These are phyloP conservation scores for Atherix ibis DNA, from an alignment of 2,888 invertebrate species.

Conservation along the genomic window DNA sequence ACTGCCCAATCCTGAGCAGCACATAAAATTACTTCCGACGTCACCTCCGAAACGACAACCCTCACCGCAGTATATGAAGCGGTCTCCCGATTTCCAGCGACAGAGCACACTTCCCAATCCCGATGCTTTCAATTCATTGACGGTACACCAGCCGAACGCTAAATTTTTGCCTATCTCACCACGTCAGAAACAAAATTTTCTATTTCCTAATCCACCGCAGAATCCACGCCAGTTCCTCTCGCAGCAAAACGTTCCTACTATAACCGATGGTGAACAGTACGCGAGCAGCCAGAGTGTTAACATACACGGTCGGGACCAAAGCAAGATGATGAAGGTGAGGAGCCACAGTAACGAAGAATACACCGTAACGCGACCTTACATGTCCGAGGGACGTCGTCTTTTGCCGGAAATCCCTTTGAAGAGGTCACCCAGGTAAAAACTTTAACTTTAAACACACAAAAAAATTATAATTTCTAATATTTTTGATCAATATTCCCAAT, in stretches of 20 bases:
- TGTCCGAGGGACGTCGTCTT: slow-evolving; percentile 22
- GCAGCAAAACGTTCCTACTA: slow-evolving; percentile 29
- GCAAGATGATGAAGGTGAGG: slow-evolving; percentile 32
- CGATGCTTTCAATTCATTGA: slow-evolving; percentile 26
- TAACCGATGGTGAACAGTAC: slow-evolving; percentile 25
- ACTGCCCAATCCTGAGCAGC: slow-evolving; percentile 30
- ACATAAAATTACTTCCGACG: slow-evolving; percentile 28
- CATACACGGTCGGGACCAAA: slow-evolving; percentile 25
- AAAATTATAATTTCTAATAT: too few species aligned
- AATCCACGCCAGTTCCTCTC: slow-evolving; percentile 29
- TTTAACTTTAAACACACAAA: too few species aligned
- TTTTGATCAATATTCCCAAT: too few species aligned
- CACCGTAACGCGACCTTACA: slow-evolving; percentile 21
- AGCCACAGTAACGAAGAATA: slow-evolving; percentile 33
- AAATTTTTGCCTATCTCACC: slow-evolving; percentile 31
- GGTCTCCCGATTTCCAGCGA: slow-evolving; percentile 29
- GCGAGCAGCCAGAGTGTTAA: slow-evolving; percentile 29
- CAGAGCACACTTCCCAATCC: slow-evolving; percentile 31
- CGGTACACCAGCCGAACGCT: slow-evolving; percentile 20
- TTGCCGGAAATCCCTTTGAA: slow-evolving; percentile 26
- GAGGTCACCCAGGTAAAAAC: slow-evolving; percentile 17
- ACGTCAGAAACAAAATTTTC: slow-evolving; percentile 28
- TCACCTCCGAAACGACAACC: slow-evolving; percentile 30
- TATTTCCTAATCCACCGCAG: slow-evolving; percentile 24
- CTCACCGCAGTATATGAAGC: slow-evolving; percentile 24